A percentile compares a stretch with the other conserved stretches of the same genome.
Conservation (phyloP, 1,140 invertebrate genomes). For the Macrobrachium rosenbergii region DNA sequence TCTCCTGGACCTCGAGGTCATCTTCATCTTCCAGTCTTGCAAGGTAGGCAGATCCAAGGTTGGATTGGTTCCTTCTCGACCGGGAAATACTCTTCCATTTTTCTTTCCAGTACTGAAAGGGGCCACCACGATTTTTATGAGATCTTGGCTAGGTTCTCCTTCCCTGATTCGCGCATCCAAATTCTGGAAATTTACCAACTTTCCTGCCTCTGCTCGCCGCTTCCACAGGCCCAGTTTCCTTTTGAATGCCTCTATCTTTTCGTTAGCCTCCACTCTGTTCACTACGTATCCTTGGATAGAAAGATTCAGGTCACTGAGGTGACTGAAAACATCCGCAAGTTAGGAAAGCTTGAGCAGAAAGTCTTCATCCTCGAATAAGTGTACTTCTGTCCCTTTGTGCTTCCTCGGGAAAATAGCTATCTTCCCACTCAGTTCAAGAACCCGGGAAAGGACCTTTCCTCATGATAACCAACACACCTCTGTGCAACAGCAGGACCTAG, state of each 20-base stretch:
- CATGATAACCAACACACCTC: background rate
- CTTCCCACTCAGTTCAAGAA: background rate
- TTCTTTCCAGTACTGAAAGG: slow-evolving; percentile 10
- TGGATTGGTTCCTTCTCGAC: background rate
- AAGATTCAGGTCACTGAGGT: slow-evolving; percentile 25
- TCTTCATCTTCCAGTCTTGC: slow-evolving; percentile 28
- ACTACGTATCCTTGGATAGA: background rate
- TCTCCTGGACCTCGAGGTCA: slow-evolving; percentile 26
- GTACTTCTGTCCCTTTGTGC: background rate
- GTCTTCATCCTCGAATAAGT: slow-evolving; percentile 1
- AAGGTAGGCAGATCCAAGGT: slow-evolving; percentile 14
- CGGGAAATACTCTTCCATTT: slow-evolving; percentile 19
- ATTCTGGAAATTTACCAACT: slow-evolving; percentile 29
- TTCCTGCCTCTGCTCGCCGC: slow-evolving; percentile 16
- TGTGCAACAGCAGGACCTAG: no score
- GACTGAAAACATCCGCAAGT: background rate
- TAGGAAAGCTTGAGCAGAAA: background rate
- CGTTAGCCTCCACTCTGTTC: slow-evolving; percentile 8
- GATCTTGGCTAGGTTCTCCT: slow-evolving; percentile 25
- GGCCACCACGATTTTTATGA: background rate
- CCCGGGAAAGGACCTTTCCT: background rate
- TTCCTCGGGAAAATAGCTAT: background rate
- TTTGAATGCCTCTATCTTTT: slow-evolving; percentile 17
- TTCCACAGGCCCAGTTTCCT: slow-evolving; percentile 15
- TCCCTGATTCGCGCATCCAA: background rate